Evolutionary conservation across 2,113 vertebrate species (phyloP), one percentile per base, ranked within the genome.

Genomic region (Planiliza haematocheilus): DNA sequence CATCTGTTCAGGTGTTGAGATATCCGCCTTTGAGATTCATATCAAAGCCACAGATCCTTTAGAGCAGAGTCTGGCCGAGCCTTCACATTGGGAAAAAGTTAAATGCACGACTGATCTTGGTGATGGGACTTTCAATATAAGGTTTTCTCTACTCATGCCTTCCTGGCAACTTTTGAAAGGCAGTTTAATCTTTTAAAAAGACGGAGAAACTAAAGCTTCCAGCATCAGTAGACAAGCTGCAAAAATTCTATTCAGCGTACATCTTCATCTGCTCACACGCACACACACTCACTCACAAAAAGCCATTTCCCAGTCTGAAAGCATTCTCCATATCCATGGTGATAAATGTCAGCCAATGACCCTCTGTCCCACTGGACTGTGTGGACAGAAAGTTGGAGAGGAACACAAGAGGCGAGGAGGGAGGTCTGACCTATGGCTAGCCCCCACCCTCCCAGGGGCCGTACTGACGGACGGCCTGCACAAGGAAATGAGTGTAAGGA

Each of bases 291-390:
- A 46, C n/a, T 21, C 4, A 68, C 53, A 76, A 56, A 68, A 81
- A 61, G 21, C 13, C 17, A 83, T 86, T 84, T 76, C 20, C 57
- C 16, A 58, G 59, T 79, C 79, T 62, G 79, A 76, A 46, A 21
- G 46, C 70, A 34, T 63, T 58, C 57, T 61, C 72, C 45, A 63
- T 69, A 77, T 79, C 77, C 39, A 49, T 42, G 70, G 63, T 61
- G 77, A 83, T 86, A 88, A 90, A 90, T 87, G 75, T 79, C 87
- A 91, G 67, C 42, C 64, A 34, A 49, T 41, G 70, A 74, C 68
- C 73, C 60, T 61, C 30, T 10, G 53, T 84, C 81, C 81, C 79
- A 67, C 46, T 69, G 67, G 82, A 73, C 49, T 77, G 43, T 11
- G 16, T 65, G 74, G 59, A 71, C 59, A 70, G 58, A 70, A 79